Conservation (phyloP, 2,113 vertebrate species). For the Oreochromis aureus region DNA sequence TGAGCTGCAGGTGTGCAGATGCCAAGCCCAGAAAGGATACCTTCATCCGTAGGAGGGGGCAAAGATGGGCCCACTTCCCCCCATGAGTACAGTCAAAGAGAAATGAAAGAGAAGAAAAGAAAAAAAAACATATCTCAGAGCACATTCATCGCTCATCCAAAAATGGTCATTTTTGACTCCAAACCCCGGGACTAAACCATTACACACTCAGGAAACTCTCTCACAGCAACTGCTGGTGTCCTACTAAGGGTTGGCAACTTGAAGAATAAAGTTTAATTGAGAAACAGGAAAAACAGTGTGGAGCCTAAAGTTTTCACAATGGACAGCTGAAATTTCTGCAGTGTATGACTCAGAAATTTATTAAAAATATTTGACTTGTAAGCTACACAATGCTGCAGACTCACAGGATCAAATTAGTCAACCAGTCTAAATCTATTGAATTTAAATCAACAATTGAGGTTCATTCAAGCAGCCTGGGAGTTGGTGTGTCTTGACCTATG, state of each 20-base stretch:
- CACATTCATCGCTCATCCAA: neutral
- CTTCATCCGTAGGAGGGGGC: accelerated
- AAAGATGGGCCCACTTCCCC: neutral
- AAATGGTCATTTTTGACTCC: neutral
- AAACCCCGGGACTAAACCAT: neutral
- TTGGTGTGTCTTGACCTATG: neutral
- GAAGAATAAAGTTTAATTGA: too few species aligned
- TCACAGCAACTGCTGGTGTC: neutral
- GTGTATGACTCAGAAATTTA: too few species aligned
- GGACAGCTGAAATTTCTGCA: too few species aligned
- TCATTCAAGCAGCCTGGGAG: too few species aligned
- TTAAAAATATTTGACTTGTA: too few species aligned
- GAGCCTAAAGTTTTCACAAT: too few species aligned
- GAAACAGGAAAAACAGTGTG: too few species aligned
- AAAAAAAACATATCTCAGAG: neutral
- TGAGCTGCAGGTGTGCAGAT: neutral
- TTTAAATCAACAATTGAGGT: too few species aligned
- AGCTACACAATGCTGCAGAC: too few species aligned
- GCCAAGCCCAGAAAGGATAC: neutral
- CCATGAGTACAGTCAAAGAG: neutral
- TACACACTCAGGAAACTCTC: neutral
- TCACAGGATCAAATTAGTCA: too few species aligned
- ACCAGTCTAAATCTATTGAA: too few species aligned
- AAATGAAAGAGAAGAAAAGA: neutral
- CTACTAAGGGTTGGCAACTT: too few species aligned